Evolutionary conservation across 23 tunicate species (phyloP), one percentile per base, ranked within the genome.

Genomic region (Styela plicata): DNA sequence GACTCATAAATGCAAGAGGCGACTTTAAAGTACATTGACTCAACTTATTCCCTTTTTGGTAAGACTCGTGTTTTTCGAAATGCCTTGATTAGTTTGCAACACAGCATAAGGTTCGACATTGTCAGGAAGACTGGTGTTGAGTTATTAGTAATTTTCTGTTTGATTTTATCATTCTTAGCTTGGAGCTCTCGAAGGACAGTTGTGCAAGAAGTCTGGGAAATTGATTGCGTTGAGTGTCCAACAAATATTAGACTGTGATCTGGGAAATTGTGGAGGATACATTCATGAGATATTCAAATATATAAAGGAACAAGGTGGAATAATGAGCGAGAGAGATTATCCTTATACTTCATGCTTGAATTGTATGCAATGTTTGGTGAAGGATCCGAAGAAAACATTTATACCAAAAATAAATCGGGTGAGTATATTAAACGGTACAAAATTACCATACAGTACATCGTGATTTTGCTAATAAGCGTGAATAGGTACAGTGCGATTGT

Each of bases 181-280:
- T 35, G 86, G 86, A 1, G 73, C 86, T 31, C 25, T 83, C 53
- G 86, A 83, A 74, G 86, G 86, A 19, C 86, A 83, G 28, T 78
- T 69, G 53, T 83, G 73, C 33, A 53, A 28, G 37, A 57, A 31
- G 29, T 37, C 27, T 18, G 36, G 36, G 24, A 37, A 73, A 73
- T 61, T 83, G 24, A 75, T 63, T 24, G 73, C 79, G 2, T 52
- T 83, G 69, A 83, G 86, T 53, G 71, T 69, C 26, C 86, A 83
- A 33, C 63, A 83, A 7, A 36, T 83, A 52, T 24, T 83, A 17
- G 86, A 83, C 30, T 83, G 86, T 66, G 80, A 83, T 35, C 57
- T 27, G 2, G 86, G 80, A 0, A 69, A 75, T 33, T 63, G 71
- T 23, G 86, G 86, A 28, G 86, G 86, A 19, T 52, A 34, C 21